Evolutionary conservation across 1,140 invertebrate species (phyloP).

Genomic region (Tetragonula clypearis): DNA sequence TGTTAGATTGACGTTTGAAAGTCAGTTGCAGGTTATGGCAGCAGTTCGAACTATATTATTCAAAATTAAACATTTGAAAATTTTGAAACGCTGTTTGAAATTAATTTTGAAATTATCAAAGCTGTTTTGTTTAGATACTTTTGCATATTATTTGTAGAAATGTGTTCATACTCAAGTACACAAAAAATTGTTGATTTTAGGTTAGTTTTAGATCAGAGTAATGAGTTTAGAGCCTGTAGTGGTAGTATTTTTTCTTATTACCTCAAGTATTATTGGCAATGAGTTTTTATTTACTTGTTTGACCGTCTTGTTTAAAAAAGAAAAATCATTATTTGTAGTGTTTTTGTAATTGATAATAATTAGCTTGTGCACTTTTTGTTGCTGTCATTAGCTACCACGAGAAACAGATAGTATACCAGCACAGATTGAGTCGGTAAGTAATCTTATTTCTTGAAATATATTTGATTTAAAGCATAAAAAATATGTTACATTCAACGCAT

Average conservation of each 20-base stretch:
- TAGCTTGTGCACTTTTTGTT: constrained; percentile 75
- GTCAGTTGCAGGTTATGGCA: not conserved
- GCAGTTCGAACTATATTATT: not conserved
- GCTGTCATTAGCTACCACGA: constrained; percentile 69
- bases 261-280: not conserved
- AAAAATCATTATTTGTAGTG: constrained; percentile 40
- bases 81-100: not conserved
- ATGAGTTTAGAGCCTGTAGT: not conserved
- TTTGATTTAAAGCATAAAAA: too few relatives aligned
- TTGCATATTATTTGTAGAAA: not conserved
- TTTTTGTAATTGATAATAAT: constrained; percentile 66
- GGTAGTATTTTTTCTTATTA: not conserved
- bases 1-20: not conserved
- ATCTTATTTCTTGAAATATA: not conserved
- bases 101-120: too few relatives aligned
- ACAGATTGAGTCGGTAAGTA: constrained; percentile 62
- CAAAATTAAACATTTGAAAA: not conserved
- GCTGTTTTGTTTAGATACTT: not conserved
- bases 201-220: not conserved
- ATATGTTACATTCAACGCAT: not conserved
- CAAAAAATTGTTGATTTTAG: not conserved
- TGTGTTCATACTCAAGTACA: not conserved
- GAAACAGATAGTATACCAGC: constrained; percentile 57
- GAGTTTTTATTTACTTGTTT: not conserved
- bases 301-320: not conserved